These are phyloP conservation scores for Brachionus rotundiformis DNA, from an alignment of 1,140 invertebrate genomes.

Conservation along the genomic window DNA sequence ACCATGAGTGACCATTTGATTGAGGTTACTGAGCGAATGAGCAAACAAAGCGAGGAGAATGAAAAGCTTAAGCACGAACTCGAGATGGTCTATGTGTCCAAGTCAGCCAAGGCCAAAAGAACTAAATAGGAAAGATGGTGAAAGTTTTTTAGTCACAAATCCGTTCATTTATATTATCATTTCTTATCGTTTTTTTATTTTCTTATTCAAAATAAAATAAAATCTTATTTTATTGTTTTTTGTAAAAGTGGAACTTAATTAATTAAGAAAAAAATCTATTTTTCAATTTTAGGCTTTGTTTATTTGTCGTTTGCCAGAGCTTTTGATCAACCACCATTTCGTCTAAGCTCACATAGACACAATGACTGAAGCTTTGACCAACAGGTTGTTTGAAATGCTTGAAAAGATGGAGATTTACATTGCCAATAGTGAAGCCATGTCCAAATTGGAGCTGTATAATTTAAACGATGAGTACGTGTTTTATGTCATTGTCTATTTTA, in stretches of 20 bases:
- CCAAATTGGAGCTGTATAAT: constrained; percentile 18
- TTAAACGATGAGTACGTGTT: constrained; percentile 38
- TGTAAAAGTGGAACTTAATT: not conserved
- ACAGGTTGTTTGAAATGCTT: not conserved
- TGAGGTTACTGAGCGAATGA: constrained; percentile 46
- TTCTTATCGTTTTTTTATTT: not conserved
- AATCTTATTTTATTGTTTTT: not conserved
- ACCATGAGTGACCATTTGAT: constrained; percentile 51
- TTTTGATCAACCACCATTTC: constrained; percentile 6
- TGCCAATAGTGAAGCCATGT: not conserved
- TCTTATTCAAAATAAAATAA: not conserved
- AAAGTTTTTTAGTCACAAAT: not conserved
- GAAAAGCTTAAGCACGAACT: constrained; percentile 44
- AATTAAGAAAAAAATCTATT: not conserved
- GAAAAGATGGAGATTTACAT: not conserved
- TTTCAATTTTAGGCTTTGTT: constrained; percentile 25
- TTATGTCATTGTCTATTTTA: constrained; percentile 25
- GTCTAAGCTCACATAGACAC: not conserved
- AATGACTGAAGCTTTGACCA: not conserved
- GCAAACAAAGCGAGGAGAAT: constrained; percentile 37
- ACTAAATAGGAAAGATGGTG: not conserved
- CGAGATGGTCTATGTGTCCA: not conserved
- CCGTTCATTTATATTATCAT: constrained; percentile 4
- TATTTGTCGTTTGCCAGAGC: constrained; percentile 44
- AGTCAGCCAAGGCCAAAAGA: constrained; percentile 14